Base-by-base conservation (phyloP, 2,888 invertebrate genomes). In the Euproctis similis region DNA sequence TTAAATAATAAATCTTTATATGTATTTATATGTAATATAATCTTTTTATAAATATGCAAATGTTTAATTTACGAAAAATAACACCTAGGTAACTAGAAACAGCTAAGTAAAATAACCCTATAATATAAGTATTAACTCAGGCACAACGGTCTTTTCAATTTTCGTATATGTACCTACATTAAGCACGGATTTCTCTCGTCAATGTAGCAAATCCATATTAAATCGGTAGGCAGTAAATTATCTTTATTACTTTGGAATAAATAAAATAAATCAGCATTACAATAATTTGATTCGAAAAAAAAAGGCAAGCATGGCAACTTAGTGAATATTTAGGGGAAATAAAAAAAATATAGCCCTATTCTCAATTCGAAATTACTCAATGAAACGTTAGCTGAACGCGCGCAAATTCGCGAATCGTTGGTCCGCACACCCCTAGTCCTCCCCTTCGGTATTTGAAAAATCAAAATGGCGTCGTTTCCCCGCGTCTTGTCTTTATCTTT, bases 401-500 rank as follows among this genome's bases (percentile, higher is more conserved):
- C 69, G 61, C 66, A 68, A 75, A 74, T 77, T 67, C 64, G 65
- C 71, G 48, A 60, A 64, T 64, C 69, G 59, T 68, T 66, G 67
- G 67, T 60, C 53, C 53, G 56, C 52, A 33, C 57, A 47, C 57
- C 63, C 63, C 63, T 59, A 56, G 34, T 55, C n/a, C 60, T 66
- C 75, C 80, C 80, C 73, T 71, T 69, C 69, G 66, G 69, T 63
- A 65, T 72, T 61, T 56, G 60, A 71, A 67, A 72, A 72, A 70
- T 62, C 64, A 80, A 80, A 76, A 82, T 78, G 80, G 80, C 77
- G 62, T 53, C 61, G 44, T 36, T 41, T 56, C 47, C 46, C 54
- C 56, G 57, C 74, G 68, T 76, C 80, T 77, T 80, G 76, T 69
- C 81, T 82, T 81, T 81, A 82, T 84, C 77, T 81, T 77, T 81